A percentile compares a stretch with the other conserved stretches of the same genome.
These are phyloP conservation scores for Cisticola juncidis DNA, from an alignment of 2,113 vertebrate species.

Conservation along the genomic window DNA sequence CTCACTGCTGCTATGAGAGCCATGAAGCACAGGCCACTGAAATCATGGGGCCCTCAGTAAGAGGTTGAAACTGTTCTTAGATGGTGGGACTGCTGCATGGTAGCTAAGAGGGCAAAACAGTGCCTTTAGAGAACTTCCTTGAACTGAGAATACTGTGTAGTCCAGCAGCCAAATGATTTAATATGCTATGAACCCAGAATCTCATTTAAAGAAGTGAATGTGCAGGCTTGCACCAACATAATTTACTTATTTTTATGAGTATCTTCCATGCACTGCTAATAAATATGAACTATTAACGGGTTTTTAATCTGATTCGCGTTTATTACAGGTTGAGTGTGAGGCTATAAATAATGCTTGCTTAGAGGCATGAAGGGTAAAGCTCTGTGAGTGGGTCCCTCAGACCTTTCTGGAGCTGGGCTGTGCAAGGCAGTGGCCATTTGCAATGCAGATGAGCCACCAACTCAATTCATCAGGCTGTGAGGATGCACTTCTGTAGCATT, in stretches of 20 bases:
- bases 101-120: not conserved
- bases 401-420: not conserved
- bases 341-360: slow-evolving; percentile 62
- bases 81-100: not conserved
- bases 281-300: slow-evolving; percentile 69
- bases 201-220: slow-evolving; percentile 35
- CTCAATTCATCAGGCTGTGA: not conserved
- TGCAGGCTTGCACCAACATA: slow-evolving; percentile 40
- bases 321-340: slow-evolving; percentile 61
- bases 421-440: not conserved
- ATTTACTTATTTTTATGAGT: slow-evolving; percentile 67
- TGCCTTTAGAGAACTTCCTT: not conserved
- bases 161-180: slow-evolving; percentile 54
- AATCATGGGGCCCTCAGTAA: not conserved
- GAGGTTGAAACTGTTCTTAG: not conserved
- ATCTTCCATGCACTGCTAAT: slow-evolving; percentile 57
- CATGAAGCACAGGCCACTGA: not conserved
- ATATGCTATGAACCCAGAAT: slow-evolving; percentile 45
- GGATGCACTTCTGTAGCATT: not conserved
- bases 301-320: slow-evolving; percentile 63
- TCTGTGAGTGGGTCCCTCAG: not conserved
- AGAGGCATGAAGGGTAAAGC: not conserved
- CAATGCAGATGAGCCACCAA: not conserved
- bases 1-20: not conserved
- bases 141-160: not conserved